phyloP scores from a whole-genome alignment of 92 coral and sea anemone species.

The Actinernus sp. region DNA sequence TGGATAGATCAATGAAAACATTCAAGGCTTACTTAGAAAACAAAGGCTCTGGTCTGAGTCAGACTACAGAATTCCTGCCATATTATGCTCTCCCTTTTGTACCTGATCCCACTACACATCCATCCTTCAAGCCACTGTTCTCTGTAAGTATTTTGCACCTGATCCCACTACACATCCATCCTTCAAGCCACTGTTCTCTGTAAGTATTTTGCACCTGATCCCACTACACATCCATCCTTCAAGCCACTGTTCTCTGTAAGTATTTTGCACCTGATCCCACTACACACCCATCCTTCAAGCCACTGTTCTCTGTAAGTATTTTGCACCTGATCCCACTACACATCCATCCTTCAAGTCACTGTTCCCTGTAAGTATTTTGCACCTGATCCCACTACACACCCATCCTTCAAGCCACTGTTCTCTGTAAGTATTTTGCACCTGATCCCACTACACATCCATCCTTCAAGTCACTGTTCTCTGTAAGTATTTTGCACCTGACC shows the following conservation, averaged over 20 bases:
- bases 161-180: conserved; percentile 95
- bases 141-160: conserved; percentile 76
- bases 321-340: conserved; percentile 81
- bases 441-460: conserved; percentile 93
- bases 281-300: conserved; percentile 94
- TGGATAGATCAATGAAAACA: conserved; percentile 82
- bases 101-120: conserved; percentile 93
- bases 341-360: conserved; percentile 96
- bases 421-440: conserved; percentile 77
- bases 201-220: conserved; percentile 82
- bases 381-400: conserved; percentile 93
- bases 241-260: conserved; percentile 94
- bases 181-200: conserved; percentile 91
- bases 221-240: conserved; percentile 93
- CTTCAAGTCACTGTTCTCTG: conserved; percentile 88
- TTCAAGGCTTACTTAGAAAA: conserved; percentile 92
- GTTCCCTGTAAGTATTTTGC: conserved; percentile 88
- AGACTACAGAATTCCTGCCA: conserved; percentile 96
- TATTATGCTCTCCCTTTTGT: conserved; percentile 96
- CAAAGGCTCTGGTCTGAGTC: conserved; percentile 93
- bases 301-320: conserved; percentile 84
- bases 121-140: conserved; percentile 95
- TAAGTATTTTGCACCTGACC: conserved; percentile 58
- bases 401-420: conserved; percentile 95
- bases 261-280: conserved; percentile 91